Evolutionary conservation across 37 sponge, comb jelly and placozoan genomes (phyloP).

Genomic region (Bolinopsis microptera): DNA sequence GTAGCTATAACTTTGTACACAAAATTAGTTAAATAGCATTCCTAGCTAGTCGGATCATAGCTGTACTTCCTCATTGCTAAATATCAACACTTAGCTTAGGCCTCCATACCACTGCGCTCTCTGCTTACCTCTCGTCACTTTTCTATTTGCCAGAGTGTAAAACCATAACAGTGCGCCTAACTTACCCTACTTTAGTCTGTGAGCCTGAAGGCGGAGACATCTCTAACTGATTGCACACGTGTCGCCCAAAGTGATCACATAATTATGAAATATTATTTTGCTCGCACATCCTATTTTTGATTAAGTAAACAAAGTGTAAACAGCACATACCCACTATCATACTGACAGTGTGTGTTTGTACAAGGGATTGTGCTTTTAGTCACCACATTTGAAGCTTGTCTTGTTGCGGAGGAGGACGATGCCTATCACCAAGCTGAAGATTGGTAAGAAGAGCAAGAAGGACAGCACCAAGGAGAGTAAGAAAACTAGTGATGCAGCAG

Average conservation of each 20-base stretch:
- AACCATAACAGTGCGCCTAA: too few relatives aligned
- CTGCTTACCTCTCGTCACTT: too few relatives aligned
- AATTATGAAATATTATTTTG: background rate
- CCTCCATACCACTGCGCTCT: too few relatives aligned
- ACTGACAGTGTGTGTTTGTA: too few relatives aligned
- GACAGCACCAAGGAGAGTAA: background rate
- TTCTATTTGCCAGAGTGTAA: too few relatives aligned
- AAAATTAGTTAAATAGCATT: background rate
- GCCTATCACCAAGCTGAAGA: background rate
- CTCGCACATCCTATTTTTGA: background rate
- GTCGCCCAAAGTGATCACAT: background rate
- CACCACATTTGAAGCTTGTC: too few relatives aligned
- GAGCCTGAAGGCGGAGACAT: too few relatives aligned
- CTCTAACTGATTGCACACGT: too few relatives aligned
- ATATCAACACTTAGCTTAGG: background rate
- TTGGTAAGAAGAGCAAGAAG: background rate
- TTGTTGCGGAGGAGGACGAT: too few relatives aligned
- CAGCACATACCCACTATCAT: background rate
- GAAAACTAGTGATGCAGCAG: background rate
- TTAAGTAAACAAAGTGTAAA: background rate
- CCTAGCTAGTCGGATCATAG: background rate
- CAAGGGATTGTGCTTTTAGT: too few relatives aligned
- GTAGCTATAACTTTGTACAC: background rate
- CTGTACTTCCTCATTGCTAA: background rate
- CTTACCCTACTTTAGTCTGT: too few relatives aligned